phyloP scores from a whole-genome alignment of 2,888 invertebrate genomes.

The Liodrosophila aerea region DNA sequence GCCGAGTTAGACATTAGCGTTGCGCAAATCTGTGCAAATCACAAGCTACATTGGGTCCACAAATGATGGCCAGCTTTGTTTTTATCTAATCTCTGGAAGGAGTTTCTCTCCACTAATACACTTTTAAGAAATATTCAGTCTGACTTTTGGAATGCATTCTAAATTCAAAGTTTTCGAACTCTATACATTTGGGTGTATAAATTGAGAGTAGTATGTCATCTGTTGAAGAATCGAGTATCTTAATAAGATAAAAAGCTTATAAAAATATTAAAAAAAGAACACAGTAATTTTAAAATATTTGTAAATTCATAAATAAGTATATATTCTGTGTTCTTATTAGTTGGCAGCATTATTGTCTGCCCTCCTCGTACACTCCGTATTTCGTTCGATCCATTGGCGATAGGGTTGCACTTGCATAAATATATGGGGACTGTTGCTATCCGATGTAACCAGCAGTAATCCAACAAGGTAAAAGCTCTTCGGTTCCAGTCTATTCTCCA shows the following conservation, averaged over 20 bases:
- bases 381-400: slow-evolving; percentile 32
- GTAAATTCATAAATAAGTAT: too few species aligned
- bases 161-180: too few species aligned
- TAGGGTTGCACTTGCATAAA: slow-evolving; percentile 26
- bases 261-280: too few species aligned
- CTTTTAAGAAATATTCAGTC: too few species aligned
- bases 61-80: slow-evolving; percentile 67
- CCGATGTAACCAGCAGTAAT: slow-evolving; percentile 6
- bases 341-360: neutral
- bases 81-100: slow-evolving; percentile 25
- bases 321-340: too few species aligned
- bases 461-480: slow-evolving; percentile 31
- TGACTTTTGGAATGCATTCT: too few species aligned
- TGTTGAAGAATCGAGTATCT: too few species aligned
- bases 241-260: too few species aligned
- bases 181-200: neutral
- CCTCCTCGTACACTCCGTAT: neutral
- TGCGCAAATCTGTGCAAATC: slow-evolving; percentile 63
- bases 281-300: too few species aligned
- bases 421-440: slow-evolving; percentile 1
- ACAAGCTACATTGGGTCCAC: slow-evolving; percentile 74
- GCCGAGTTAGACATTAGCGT: slow-evolving; percentile 40
- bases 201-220: too few species aligned
- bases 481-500: slow-evolving; percentile 1
- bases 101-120: slow-evolving; percentile 8